Conservation (phyloP, 2,888 invertebrate genomes). For the Eristalinus aeneus region DNA sequence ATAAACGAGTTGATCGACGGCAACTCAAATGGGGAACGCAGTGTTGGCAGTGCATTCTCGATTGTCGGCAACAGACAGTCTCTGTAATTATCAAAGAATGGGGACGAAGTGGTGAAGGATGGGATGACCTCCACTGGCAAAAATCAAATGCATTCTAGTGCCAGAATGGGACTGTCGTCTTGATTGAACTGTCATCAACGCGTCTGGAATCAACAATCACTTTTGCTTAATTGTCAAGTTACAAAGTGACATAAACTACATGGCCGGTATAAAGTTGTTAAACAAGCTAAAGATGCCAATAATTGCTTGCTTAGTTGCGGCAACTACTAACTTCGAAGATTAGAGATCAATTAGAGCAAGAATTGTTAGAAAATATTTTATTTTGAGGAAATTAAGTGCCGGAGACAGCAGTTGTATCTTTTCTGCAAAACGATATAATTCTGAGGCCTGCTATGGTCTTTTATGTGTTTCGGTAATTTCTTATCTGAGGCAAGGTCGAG, state of each 20-base stretch:
- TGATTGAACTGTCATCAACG: neutral
- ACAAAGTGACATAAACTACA: neutral
- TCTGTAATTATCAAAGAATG: neutral
- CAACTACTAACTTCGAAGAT: too few relatives aligned
- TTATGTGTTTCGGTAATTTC: too few relatives aligned
- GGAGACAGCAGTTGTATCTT: too few relatives aligned
- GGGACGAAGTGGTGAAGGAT: neutral
- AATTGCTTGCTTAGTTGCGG: too few relatives aligned
- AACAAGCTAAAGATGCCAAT: neutral
- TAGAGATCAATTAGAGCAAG: too few relatives aligned
- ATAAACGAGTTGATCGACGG: neutral
- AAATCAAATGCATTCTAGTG: neutral
- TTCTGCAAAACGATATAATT: too few relatives aligned
- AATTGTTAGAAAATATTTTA: too few relatives aligned
- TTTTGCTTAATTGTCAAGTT: neutral
- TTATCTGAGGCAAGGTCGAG: too few relatives aligned
- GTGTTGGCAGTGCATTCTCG: neutral
- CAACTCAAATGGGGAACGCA: neutral
- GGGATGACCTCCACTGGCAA: neutral
- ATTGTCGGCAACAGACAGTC: neutral
- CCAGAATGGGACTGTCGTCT: neutral
- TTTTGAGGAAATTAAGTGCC: too few relatives aligned
- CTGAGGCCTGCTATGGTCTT: too few relatives aligned
- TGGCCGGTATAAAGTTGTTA: neutral
- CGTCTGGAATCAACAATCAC: neutral